Base-by-base conservation (phyloP, 2,797 vertebrate genomes). In the Phalloptychus januarius region DNA sequence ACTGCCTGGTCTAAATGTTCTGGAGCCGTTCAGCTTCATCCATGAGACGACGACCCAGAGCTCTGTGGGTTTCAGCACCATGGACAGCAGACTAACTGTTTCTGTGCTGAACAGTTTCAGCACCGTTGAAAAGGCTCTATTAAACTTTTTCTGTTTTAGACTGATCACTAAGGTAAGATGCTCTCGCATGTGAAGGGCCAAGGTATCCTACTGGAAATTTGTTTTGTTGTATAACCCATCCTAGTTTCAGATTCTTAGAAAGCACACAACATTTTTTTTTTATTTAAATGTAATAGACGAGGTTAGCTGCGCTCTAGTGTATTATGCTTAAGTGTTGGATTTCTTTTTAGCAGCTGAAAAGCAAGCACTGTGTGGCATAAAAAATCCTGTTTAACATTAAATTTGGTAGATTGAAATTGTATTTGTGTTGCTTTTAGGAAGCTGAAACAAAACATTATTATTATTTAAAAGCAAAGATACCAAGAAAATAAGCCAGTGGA, bases 31-130 rank as follows among this genome's bases (percentile, higher is more conserved):
- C 10, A 42, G 38, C 23, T n/a, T 42, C 40, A 5, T 69, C 65
- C 23, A 15, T 6, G 36, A 69, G 7, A 10, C 65, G 12, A 69
- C 38, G 0, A 13, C 11, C 4, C 11, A 25, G 36, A 1, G 54
- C 38, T 58, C 5, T 28, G 0, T 18, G 16, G 36, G 31, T 18
- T n/a, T 82, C 76, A 83, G 85, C 36, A 76, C 40, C 72, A 42
- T 25, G 44, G 65, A 75, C 72, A 80, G 70, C 20, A 40, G 38
- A n/a, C 65, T 13, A 25, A 6, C 65, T n/a, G 38, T n/a, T 40
- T n/a, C 38, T 25, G 36, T 42, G 38, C 18, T 65, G 18, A 10
- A 7, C 33, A 42, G 42, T 40, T 67, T 63, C 58, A 18, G 65
- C 1, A 40, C 46, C 46, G 33, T 18, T 42, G 2, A 28, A 36